Conservation (phyloP, 2,797 vertebrate genomes). For the Arnoldichthys spilopterus region DNA sequence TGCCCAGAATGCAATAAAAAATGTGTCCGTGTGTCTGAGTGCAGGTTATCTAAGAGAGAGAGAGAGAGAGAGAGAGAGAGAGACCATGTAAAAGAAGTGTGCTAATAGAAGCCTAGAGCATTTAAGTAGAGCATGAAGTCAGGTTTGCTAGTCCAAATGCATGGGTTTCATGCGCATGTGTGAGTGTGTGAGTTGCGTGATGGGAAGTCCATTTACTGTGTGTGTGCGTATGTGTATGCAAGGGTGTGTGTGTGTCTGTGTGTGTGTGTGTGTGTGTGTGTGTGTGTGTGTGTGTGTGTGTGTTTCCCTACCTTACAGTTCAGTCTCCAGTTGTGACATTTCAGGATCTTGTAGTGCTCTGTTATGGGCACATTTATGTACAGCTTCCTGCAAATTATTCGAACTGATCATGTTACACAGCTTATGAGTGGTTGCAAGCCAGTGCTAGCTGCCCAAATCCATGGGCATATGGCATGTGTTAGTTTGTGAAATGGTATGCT, state of each 20-base stretch:
- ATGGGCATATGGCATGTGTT: slow-evolving; percentile 43
- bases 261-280: slow-evolving; percentile 28
- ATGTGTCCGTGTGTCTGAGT: too few relatives aligned
- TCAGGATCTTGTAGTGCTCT: too few relatives aligned
- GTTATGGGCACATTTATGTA: too few relatives aligned
- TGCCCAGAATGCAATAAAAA: too few relatives aligned
- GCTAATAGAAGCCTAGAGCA: not conserved
- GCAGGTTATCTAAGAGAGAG: too few relatives aligned
- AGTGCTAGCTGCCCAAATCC: not conserved
- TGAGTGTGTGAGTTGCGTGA: slow-evolving; percentile 35
- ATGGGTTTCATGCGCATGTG: slow-evolving; percentile 42
- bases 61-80: not conserved
- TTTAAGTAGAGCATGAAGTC: slow-evolving; percentile 28
- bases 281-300: slow-evolving; percentile 23
- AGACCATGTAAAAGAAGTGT: slow-evolving; percentile 19
- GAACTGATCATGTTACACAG: too few relatives aligned
- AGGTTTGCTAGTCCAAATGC: not conserved
- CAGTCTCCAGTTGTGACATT: too few relatives aligned
- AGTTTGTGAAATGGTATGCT: slow-evolving; percentile 5
- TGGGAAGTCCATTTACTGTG: not conserved
- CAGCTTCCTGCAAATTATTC: too few relatives aligned
- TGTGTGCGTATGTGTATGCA: slow-evolving; percentile 25
- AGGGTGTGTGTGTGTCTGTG: slow-evolving; percentile 29
- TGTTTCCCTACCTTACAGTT: too few relatives aligned
- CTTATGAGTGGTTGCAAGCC: slow-evolving; percentile 19